Evolutionary conservation across 2,113 vertebrate species (phyloP).

Genomic region (Podilymbus podiceps): DNA sequence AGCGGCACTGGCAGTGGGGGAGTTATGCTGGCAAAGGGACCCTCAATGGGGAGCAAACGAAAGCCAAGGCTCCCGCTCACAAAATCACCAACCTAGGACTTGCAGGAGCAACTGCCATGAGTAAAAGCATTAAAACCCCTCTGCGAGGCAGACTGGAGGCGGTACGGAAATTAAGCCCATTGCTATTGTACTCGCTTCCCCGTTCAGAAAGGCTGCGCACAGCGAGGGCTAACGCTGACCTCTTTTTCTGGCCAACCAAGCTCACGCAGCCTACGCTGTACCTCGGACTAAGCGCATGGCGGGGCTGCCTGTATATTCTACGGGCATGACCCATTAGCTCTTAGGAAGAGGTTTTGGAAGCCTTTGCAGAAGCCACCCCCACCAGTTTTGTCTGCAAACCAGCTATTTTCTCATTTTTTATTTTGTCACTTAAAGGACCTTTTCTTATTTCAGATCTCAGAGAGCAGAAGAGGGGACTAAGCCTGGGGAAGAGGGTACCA

Average conservation of each 20-base stretch:
- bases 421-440: background rate
- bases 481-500: background rate
- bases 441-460: background rate
- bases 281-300: rapidly evolving
- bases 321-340: background rate
- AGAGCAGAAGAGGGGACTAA: background rate
- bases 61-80: background rate
- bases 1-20: background rate
- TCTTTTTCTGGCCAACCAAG: background rate
- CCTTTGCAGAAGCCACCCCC: background rate
- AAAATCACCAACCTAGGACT: background rate
- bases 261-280: rapidly evolving
- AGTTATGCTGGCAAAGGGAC: background rate
- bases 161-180: background rate
- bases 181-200: background rate
- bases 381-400: background rate
- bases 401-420: background rate
- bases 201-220: background rate
- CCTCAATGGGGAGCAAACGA: background rate
- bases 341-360: background rate
- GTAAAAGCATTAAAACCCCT: background rate
- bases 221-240: background rate
- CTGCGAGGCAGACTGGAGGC: background rate
- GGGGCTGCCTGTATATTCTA: rapidly evolving
- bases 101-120: background rate